These are phyloP conservation scores for Diplazon laetatorius DNA, from an alignment of 2,888 invertebrate species.

Conservation along the genomic window DNA sequence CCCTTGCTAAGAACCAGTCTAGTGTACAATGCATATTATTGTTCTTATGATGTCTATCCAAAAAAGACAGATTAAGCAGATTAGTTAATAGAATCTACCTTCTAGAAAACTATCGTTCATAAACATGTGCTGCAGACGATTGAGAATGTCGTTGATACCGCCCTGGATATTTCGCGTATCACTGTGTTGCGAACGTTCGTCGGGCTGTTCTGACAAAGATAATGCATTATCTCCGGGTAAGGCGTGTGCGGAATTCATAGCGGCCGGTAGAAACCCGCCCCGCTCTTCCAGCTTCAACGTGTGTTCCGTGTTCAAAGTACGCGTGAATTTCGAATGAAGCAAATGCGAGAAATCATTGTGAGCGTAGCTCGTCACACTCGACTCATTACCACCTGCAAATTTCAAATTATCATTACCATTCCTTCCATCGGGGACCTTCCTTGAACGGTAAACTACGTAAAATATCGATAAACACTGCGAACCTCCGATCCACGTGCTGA, in stretches of 20 bases:
- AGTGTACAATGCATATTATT: too few species aligned
- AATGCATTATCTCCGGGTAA: conserved; percentile 77
- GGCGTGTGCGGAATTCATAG: conserved; percentile 73
- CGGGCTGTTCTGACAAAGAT: conserved; percentile 78
- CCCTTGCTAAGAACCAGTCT: too few species aligned
- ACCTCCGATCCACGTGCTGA: conserved; percentile 88
- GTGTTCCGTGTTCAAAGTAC: conserved; percentile 68
- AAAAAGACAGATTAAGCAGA: neutral
- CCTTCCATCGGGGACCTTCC: neutral
- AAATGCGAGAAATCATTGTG: conserved; percentile 81
- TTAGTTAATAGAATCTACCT: conserved; percentile 80
- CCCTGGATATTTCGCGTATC: conserved; percentile 84
- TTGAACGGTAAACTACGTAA: conserved; percentile 6
- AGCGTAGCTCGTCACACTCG: conserved; percentile 69
- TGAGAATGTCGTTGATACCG: conserved; percentile 88
- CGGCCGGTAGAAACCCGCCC: conserved; percentile 64
- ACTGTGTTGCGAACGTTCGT: conserved; percentile 80
- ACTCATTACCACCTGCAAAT: conserved; percentile 73
- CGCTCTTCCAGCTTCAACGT: conserved; percentile 41
- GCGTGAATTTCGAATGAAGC: conserved; percentile 72
- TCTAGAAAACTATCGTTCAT: conserved; percentile 88
- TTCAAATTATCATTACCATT: too few species aligned
- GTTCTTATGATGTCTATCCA: too few species aligned
- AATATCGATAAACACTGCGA: conserved; percentile 73
- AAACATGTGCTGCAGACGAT: conserved; percentile 88